Conservation (phyloP, 2,888 invertebrate species). For the Trichopoda pennipes region DNA sequence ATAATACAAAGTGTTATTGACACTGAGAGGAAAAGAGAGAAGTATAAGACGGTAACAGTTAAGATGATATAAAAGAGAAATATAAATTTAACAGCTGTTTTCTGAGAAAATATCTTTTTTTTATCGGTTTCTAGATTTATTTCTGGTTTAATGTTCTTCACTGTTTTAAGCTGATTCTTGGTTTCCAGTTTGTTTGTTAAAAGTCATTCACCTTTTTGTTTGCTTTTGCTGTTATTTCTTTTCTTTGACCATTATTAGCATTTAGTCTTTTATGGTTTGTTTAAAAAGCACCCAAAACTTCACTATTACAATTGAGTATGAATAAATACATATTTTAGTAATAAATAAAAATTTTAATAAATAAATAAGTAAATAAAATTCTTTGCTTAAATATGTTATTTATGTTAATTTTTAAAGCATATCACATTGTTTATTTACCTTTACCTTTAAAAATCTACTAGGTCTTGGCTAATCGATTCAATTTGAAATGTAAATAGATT, state of each 20-base stretch:
- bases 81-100: slow-evolving; percentile 25
- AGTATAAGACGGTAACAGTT: too few species aligned
- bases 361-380: too few species aligned
- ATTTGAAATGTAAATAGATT: too few species aligned
- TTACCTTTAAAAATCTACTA: too few species aligned
- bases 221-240: slow-evolving; percentile 4
- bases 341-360: background rate
- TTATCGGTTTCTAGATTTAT: background rate
- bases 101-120: background rate
- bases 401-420: too few species aligned
- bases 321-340: background rate
- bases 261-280: background rate
- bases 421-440: too few species aligned
- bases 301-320: background rate
- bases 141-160: slow-evolving; percentile 8
- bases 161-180: background rate
- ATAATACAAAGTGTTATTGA: too few species aligned
- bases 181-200: background rate
- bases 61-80: too few species aligned
- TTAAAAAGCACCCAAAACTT: background rate
- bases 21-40: too few species aligned
- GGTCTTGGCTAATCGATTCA: too few species aligned
- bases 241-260: slow-evolving; percentile 3
- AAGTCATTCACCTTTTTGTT: slow-evolving; percentile 53
- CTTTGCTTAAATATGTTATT: too few species aligned